A percentile compares a stretch with the other conserved stretches of the same genome.
These are phyloP conservation scores for Hydrolagus affinis DNA, from an alignment of 2,113 vertebrate genomes.

Conservation along the genomic window DNA sequence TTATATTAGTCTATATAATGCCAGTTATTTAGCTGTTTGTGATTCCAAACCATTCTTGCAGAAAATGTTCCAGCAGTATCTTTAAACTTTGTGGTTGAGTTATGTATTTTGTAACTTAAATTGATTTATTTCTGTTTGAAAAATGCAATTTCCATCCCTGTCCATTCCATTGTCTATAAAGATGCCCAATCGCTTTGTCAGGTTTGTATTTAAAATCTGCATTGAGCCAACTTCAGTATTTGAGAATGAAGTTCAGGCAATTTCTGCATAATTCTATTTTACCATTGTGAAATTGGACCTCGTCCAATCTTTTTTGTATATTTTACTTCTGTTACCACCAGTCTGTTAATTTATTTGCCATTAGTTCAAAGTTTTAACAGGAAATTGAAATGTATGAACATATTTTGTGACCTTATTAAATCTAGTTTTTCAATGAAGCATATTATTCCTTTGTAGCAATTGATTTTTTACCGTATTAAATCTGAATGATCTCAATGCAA, in stretches of 20 bases:
- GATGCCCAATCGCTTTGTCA: background rate
- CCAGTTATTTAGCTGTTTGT: too few relatives aligned
- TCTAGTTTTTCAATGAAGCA: background rate
- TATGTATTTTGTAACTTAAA: background rate
- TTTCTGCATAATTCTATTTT: background rate
- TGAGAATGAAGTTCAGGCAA: background rate
- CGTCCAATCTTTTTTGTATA: background rate
- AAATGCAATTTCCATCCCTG: background rate
- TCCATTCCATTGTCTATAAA: background rate
- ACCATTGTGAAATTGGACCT: background rate
- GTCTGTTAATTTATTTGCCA: background rate
- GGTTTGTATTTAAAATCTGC: background rate
- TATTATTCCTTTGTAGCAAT: background rate
- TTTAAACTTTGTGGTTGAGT: background rate
- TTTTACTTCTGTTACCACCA: background rate
- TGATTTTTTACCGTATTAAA: too few relatives aligned
- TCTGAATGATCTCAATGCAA: too few relatives aligned
- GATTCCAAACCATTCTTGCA: too few relatives aligned
- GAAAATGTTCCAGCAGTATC: too few relatives aligned
- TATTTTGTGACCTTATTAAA: background rate
- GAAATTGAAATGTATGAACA: background rate
- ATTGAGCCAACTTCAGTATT: background rate
- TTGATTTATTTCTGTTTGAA: background rate
- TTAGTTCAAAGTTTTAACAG: background rate
- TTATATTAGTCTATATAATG: too few relatives aligned